Evolutionary conservation across 1,140 invertebrate genomes (phyloP), one percentile per base, ranked within the genome.

Genomic region (Cotesia typhae): DNA sequence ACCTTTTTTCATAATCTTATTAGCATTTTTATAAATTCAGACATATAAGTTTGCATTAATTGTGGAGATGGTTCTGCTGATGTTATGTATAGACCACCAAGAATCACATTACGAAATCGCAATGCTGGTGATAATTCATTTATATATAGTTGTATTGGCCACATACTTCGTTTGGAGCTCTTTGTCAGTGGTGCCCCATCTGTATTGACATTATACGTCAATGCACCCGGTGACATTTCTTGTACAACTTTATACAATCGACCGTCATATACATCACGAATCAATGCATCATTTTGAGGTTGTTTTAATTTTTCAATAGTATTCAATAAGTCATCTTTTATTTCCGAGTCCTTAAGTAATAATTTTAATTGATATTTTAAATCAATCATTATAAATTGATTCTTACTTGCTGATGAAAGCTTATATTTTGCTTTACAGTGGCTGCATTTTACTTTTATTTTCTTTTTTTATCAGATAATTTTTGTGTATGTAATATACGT

Each of bases 171-270:
- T 10, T 70, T 67, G 12, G 64, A 70, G 36, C 70, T 72, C 41
- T 75, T 77, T 20, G 65, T 72, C 4, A 71, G 35, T 55, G 76
- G 74, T 4, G 74, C 72, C 0, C 70, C 76, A 60, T 77, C 76
- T 12, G 67, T 73, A 35, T 72, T 75, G 12, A 75, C 35, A 53
- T 70, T 75, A 38, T 69, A 72, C 1, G 70, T 72, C 47, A 75
- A 17, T 4, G 63, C 57, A 4, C 65, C 59, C 10, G 69, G 65
- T 55, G 47, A 41, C 1, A 37, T 28, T 36, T 36, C 5, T 64
- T 74, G 65, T 60, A 69, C 28, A 41, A n/a, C 63, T 37, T 71
- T 68, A 38, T 71, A 71, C 41, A 71, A 36, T 14, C 60, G 4
- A 41, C 53, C 36, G 17, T 71, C 70, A 20, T 55, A 71, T 36